phyloP scores from a whole-genome alignment of 2,113 vertebrate species.

The Alaudala cheleensis region DNA sequence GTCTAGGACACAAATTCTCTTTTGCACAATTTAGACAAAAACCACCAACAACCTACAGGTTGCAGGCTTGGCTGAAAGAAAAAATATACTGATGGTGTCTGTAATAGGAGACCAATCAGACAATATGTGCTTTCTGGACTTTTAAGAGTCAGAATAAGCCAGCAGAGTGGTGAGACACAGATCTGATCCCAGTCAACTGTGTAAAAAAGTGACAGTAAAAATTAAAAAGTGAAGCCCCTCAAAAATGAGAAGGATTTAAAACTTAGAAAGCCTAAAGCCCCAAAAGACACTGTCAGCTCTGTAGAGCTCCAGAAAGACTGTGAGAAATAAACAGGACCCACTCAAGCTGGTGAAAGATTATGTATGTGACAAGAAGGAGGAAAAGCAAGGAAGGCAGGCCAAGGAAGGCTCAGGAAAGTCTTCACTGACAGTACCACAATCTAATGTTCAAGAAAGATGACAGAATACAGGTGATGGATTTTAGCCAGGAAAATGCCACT shows the following conservation, averaged over 20 bases:
- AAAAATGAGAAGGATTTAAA: background rate
- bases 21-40: background rate
- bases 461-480: conserved; percentile 30
- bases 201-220: background rate
- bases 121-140: background rate
- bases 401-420: background rate
- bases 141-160: background rate
- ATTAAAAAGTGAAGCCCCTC: background rate
- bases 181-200: background rate
- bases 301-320: background rate
- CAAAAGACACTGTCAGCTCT: background rate
- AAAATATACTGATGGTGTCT: background rate
- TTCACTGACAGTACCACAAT: background rate
- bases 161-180: background rate
- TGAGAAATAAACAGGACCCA: background rate
- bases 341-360: background rate
- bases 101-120: background rate
- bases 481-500: conserved; percentile 29
- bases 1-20: background rate
- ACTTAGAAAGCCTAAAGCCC: background rate
- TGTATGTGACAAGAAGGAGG: background rate
- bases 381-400: background rate
- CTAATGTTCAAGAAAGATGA: background rate
- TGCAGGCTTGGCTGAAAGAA: background rate
- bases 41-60: background rate